These are phyloP conservation scores for Globicephala melas DNA, from an alignment of 2,113 vertebrate species.

Conservation along the genomic window DNA sequence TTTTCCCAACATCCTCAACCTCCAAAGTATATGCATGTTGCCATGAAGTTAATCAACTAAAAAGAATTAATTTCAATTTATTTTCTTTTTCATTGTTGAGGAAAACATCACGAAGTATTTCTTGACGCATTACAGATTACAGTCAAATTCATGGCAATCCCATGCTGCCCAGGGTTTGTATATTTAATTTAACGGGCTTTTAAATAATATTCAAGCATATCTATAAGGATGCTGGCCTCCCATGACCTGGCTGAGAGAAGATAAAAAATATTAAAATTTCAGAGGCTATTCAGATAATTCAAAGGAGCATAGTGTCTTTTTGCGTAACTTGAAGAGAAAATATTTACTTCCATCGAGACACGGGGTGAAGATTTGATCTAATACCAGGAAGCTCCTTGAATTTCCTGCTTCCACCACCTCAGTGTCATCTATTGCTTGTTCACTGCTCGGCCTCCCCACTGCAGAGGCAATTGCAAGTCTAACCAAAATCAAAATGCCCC, in stretches of 20 bases:
- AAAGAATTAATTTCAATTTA: conserved; percentile 66
- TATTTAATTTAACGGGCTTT: conserved; percentile 40
- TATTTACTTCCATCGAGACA: background rate
- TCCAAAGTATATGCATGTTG: conserved; percentile 41
- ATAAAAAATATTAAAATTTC: conserved; percentile 16
- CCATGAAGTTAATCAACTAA: conserved; percentile 62
- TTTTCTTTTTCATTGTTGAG: conserved; percentile 42
- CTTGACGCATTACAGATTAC: conserved; percentile 31
- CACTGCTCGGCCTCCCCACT: background rate
- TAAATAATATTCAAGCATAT: background rate
- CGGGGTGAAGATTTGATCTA: background rate
- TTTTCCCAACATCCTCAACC: conserved; percentile 34
- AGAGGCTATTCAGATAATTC: background rate
- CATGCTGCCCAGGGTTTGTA: background rate
- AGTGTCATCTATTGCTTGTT: background rate
- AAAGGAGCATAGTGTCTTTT: background rate
- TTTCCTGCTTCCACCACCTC: background rate
- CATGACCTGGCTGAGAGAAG: background rate
- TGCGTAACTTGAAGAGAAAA: background rate
- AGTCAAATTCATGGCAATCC: conserved; percentile 20
- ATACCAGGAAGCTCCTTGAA: background rate
- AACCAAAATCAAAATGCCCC: background rate
- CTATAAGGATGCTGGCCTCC: background rate
- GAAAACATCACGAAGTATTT: conserved; percentile 46
- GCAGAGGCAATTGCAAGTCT: background rate